Conservation (phyloP, 2,113 vertebrate species). For the Amphiprion ocellaris region DNA sequence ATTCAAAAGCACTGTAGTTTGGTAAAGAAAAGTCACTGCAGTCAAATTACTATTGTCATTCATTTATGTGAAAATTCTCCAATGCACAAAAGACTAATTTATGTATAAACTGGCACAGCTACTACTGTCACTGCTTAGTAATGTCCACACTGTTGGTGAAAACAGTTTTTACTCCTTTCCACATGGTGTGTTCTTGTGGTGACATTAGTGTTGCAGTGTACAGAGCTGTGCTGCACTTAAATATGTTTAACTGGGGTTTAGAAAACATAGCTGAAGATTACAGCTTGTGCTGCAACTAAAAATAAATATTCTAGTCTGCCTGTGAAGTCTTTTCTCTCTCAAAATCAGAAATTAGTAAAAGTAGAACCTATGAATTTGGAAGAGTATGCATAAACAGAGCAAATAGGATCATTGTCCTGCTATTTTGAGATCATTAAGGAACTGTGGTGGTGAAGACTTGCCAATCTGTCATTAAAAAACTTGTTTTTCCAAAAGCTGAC, state of each 20-base stretch:
- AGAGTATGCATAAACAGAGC: background rate
- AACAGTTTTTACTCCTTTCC: too few relatives aligned
- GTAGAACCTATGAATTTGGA: background rate
- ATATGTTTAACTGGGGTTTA: too few relatives aligned
- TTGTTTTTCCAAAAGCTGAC: background rate
- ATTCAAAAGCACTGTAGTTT: conserved; percentile 6
- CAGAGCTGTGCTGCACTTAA: too few relatives aligned
- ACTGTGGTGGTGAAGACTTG: background rate
- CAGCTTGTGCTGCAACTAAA: background rate
- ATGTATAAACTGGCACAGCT: too few relatives aligned
- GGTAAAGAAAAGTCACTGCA: conserved; percentile 64
- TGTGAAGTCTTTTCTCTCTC: background rate
- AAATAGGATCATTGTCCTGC: background rate
- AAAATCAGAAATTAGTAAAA: background rate
- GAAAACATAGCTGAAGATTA: background rate
- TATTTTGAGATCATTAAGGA: too few relatives aligned
- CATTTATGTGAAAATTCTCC: too few relatives aligned
- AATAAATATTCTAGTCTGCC: background rate
- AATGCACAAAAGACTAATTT: too few relatives aligned
- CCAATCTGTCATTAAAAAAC: background rate
- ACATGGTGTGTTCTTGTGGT: too few relatives aligned
- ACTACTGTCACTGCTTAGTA: too few relatives aligned
- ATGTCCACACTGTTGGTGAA: too few relatives aligned
- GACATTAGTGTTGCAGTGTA: too few relatives aligned
- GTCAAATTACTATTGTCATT: conserved; percentile 18